These are phyloP conservation scores for Clunio marinus DNA, from an alignment of 2,888 invertebrate genomes.

Conservation along the genomic window DNA sequence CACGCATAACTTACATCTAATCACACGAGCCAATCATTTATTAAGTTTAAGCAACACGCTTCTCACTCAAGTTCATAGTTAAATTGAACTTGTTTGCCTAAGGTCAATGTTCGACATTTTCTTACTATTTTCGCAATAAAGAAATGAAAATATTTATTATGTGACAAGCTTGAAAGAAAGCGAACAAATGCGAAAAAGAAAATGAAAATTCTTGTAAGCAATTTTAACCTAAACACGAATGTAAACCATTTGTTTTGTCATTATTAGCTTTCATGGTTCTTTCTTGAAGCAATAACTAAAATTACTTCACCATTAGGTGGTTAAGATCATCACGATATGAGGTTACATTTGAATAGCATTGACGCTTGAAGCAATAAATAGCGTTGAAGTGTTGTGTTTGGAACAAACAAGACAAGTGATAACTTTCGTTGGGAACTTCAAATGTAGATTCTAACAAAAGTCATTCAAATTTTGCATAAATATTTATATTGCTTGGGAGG, in stretches of 20 bases:
- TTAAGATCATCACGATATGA: not conserved
- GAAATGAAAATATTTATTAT: not conserved
- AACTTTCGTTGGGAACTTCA: no score
- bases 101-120: not conserved
- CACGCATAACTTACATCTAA: no score
- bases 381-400: no score
- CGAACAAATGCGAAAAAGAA: not conserved
- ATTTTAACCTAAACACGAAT: constrained; percentile 24
- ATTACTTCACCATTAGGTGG: constrained; percentile 4
- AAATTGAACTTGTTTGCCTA: not conserved
- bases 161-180: not conserved
- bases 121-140: not conserved
- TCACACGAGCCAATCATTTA: no score
- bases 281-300: not conserved
- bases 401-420: no score
- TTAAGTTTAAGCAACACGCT: no score
- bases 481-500: no score
- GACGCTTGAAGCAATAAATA: no score
- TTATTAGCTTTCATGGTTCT: not conserved
- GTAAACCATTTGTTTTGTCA: constrained; percentile 29
- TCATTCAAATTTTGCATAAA: no score
- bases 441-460: no score
- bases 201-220: not conserved
- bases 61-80: not conserved
- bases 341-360: no score